phyloP scores from a whole-genome alignment of 2,113 vertebrate species.

The Thunnus maccoyii region DNA sequence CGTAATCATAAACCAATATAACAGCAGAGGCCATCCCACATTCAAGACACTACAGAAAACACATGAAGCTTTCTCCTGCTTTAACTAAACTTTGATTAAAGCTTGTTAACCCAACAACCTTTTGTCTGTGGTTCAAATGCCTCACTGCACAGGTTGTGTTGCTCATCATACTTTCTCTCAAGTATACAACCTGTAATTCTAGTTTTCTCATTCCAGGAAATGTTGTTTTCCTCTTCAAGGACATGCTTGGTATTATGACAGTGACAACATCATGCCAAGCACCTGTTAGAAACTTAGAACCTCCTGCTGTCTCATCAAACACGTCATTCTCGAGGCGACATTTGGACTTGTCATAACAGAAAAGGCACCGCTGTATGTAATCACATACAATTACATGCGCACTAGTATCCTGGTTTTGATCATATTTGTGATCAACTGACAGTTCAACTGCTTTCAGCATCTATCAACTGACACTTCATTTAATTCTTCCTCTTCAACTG shows the following conservation, averaged over 20 bases:
- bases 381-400: no score
- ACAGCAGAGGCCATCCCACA: background rate
- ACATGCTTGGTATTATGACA: background rate
- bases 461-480: no score
- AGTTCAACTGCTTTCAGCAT: no score
- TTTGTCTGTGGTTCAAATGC: background rate
- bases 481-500: no score
- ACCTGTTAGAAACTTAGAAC: background rate
- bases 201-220: background rate
- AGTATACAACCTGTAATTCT: background rate
- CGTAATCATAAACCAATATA: background rate
- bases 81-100: background rate
- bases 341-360: background rate
- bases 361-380: no score
- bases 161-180: background rate
- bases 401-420: no score
- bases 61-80: background rate
- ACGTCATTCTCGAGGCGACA: no score
- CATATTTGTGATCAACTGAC: no score
- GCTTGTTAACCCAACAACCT: background rate
- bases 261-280: background rate
- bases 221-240: background rate
- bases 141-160: background rate
- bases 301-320: background rate
- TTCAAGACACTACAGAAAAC: background rate